Evolutionary conservation across 2,113 vertebrate genomes (phyloP), one percentile per base, ranked within the genome.

Genomic region (Odontesthes bonariensis): DNA sequence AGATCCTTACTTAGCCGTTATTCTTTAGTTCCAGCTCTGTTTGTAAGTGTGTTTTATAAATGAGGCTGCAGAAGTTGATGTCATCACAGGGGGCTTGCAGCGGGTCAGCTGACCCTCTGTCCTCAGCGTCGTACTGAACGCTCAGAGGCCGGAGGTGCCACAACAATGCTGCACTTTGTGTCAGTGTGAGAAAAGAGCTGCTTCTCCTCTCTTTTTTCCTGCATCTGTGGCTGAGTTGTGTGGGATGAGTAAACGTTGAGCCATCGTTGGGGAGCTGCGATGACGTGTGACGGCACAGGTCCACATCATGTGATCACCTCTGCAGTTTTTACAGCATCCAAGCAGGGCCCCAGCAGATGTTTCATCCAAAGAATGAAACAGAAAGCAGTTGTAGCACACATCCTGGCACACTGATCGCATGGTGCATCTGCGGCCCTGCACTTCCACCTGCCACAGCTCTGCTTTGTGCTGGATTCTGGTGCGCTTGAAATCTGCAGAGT

Each of bases 241-340:
- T 49, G 57, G 57, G 27, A 59, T 55, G 73, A 83, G 76, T 79
- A 82, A 81, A 89, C 76, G 78, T 77, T 73, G 79, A 74, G 61
- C 17, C 20, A n/a, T 17, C 44, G 13, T 23, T 0, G 27, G 76
- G 73, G 86, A 46, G 2, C 17, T 1, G 16, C 16, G 9, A 47
- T 47, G 68, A 74, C 75, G 69, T 47, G 78, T 76, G 82, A 81
- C 70, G 52, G 55, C 62, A 38, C n/a, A 38, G 23, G 55, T 13
- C 8, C 49, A 13, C 40, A 69, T 87, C 77, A 79, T 35, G 40
- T 78, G 64, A 78, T 80, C 35, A 2, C 73, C 64, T 31, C 70
- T 27, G 27, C 27, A 73, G 12, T 1, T 33, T 31, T 61, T 53
- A 31, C 51, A 35, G 52, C 12, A 19, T 61, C 66, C 69, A 5